These are phyloP conservation scores for Zaprionus capensis DNA, from an alignment of 1,140 invertebrate genomes.

Conservation along the genomic window DNA sequence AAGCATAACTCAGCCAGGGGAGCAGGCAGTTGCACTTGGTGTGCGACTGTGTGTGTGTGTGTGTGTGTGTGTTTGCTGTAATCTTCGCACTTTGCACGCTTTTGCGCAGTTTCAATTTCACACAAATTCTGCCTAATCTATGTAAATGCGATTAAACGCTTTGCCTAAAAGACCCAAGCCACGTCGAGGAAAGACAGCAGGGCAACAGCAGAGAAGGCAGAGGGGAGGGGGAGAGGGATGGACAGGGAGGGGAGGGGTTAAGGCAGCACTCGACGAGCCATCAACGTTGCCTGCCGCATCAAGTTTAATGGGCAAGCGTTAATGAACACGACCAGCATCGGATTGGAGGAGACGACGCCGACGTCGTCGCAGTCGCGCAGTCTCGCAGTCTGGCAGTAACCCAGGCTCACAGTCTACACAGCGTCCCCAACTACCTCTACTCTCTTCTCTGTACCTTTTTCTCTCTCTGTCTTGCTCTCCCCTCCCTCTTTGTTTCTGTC, in stretches of 20 bases:
- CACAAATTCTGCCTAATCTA: slow-evolving; percentile 82
- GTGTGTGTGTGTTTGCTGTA: slow-evolving; percentile 34
- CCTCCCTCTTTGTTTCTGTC: neutral
- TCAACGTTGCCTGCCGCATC: slow-evolving; percentile 47
- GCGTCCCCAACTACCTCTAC: too few species aligned
- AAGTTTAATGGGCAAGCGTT: slow-evolving; percentile 79
- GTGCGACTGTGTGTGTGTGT: slow-evolving; percentile 7
- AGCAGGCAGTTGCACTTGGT: slow-evolving; percentile 11
- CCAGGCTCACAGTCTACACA: too few species aligned
- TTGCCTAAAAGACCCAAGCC: slow-evolving; percentile 60
- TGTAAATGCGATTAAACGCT: slow-evolving; percentile 81
- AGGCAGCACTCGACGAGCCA: slow-evolving; percentile 27
- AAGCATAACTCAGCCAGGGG: slow-evolving; percentile 20
- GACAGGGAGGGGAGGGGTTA: neutral
- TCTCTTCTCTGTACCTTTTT: too few species aligned
- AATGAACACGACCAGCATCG: slow-evolving; percentile 71
- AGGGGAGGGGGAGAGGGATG: neutral
- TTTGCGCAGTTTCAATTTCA: slow-evolving; percentile 78
- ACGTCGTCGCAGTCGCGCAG: neutral
- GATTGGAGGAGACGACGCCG: slow-evolving; percentile 15
- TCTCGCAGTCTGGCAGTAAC: neutral
- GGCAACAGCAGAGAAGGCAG: neutral
- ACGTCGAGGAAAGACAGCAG: neutral
- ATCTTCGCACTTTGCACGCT: slow-evolving; percentile 75
- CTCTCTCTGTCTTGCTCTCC: neutral